A percentile compares a stretch with the other conserved stretches of the same genome.
These are phyloP conservation scores for Gambelia wislizenii DNA, from an alignment of 2,797 vertebrate genomes.

Conservation along the genomic window DNA sequence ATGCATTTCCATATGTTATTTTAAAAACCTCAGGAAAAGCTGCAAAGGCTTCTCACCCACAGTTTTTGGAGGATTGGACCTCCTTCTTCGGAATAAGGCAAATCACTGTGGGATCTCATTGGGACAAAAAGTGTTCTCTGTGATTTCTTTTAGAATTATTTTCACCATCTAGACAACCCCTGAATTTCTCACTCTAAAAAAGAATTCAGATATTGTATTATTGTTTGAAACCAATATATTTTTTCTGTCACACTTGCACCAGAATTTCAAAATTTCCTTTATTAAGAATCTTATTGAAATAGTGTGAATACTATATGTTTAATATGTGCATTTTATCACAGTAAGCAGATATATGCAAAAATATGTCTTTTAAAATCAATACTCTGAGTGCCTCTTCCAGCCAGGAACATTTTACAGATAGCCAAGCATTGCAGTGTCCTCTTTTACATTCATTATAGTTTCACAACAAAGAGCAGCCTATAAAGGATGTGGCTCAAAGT, in stretches of 20 bases:
- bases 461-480: background rate
- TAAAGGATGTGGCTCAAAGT: background rate
- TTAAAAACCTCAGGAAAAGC: too few relatives aligned
- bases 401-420: background rate
- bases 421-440: background rate
- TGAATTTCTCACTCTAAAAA: conserved; percentile 15
- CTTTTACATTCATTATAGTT: conserved; percentile 31
- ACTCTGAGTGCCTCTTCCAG: background rate
- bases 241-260: conserved; percentile 6
- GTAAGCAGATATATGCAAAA: conserved; percentile 6
- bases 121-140: too few relatives aligned
- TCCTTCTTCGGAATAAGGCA: too few relatives aligned
- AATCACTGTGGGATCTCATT: too few relatives aligned
- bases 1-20: too few relatives aligned
- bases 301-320: background rate
- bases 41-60: too few relatives aligned
- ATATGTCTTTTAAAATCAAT: conserved; percentile 14
- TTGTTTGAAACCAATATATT: conserved; percentile 13
- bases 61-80: too few relatives aligned
- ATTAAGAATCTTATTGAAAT: conserved; percentile 9
- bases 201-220: background rate
- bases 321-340: background rate
- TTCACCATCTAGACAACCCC: too few relatives aligned
- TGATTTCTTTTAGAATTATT: too few relatives aligned
- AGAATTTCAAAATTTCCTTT: conserved; percentile 2